Conservation (phyloP, 2,888 invertebrate species). For the Diarsia dahlii region DNA sequence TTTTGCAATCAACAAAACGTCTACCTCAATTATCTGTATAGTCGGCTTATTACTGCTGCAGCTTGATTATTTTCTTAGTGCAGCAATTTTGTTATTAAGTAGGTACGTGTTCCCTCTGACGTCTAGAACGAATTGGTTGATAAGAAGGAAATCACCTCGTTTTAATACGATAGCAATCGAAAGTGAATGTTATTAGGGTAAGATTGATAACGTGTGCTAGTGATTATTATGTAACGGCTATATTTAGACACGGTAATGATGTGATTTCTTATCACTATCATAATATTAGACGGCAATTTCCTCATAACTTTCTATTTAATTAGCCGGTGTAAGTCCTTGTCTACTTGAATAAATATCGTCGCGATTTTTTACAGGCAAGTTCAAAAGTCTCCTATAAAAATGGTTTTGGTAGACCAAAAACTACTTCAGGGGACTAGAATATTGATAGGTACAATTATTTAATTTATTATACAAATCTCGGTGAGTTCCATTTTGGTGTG, state of each 20-base stretch:
- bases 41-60: not conserved
- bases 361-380: not conserved
- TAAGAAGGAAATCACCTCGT: conserved; percentile 33
- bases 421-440: not conserved
- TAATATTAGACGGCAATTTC: not conserved
- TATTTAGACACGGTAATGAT: conserved; percentile 13
- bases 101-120: conserved; percentile 16
- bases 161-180: conserved; percentile 6
- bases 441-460: not conserved
- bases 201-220: conserved; percentile 3
- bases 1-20: not conserved
- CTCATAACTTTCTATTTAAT: not conserved
- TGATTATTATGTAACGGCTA: conserved; percentile 16
- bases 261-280: not conserved
- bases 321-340: not conserved
- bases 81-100: not conserved
- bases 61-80: not conserved
- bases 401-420: not conserved
- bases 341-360: not conserved
- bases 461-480: not conserved
- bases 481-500: not conserved
- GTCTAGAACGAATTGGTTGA: not conserved
- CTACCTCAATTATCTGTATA: not conserved
- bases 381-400: not conserved
- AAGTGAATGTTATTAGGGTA: conserved; percentile 15